phyloP scores from a whole-genome alignment of 2,888 invertebrate species.

The Nephrotoma appendiculata region DNA sequence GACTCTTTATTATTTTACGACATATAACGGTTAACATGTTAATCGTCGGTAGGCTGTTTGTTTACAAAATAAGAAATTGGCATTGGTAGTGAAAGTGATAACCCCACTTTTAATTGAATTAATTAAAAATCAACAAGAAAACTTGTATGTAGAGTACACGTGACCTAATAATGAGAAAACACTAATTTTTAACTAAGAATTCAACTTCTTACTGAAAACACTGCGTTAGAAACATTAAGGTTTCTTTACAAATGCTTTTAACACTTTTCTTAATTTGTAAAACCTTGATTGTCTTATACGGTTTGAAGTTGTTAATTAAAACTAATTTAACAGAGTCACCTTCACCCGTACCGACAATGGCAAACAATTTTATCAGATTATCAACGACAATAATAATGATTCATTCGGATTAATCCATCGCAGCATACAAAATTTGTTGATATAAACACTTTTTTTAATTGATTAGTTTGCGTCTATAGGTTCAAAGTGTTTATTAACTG shows the following conservation, averaged over 20 bases:
- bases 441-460: not conserved
- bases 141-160: not conserved
- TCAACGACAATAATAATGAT: not conserved
- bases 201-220: not conserved
- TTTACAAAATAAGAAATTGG: not conserved
- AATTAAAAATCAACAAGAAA: not conserved
- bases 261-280: not conserved
- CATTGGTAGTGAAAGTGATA: not conserved
- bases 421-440: not conserved
- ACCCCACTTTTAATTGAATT: not conserved
- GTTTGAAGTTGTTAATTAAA: not conserved
- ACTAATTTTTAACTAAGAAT: not conserved
- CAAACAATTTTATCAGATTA: not conserved
- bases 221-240: not conserved
- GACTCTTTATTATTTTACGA: too few relatives aligned
- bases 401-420: not conserved
- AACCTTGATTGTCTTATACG: not conserved
- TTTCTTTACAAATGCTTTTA: not conserved
- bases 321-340: not conserved
- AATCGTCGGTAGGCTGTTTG: too few relatives aligned
- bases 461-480: not conserved
- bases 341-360: not conserved
- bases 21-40: too few relatives aligned
- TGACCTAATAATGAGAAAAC: not conserved
- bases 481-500: not conserved